Evolutionary conservation across 2,113 vertebrate genomes (phyloP).

Genomic region (Coturnix japonica): DNA sequence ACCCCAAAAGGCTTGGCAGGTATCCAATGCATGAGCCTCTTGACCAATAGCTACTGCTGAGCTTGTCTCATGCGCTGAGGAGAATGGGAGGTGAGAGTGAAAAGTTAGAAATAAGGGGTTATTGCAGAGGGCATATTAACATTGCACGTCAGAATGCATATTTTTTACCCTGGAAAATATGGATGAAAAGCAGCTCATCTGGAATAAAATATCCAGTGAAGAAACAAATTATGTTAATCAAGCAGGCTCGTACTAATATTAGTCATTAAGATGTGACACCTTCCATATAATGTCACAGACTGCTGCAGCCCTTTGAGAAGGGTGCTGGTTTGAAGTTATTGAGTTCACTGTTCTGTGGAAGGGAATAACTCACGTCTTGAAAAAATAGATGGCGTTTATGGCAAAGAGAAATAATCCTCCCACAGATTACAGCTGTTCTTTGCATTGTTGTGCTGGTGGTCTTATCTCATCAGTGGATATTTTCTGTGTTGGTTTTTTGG

Average conservation of each 20-base stretch:
- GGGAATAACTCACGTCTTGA: neutral
- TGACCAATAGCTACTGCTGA: slow-evolving; percentile 55
- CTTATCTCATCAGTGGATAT: slow-evolving; percentile 41
- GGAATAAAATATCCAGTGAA: slow-evolving; percentile 43
- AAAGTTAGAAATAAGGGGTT: slow-evolving; percentile 27
- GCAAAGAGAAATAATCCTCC: slow-evolving; percentile 39
- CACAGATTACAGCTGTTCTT: slow-evolving; percentile 53
- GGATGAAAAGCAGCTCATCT: slow-evolving; percentile 46
- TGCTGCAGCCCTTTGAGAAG: slow-evolving; percentile 3
- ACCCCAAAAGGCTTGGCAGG: slow-evolving; percentile 44
- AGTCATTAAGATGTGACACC: slow-evolving; percentile 53
- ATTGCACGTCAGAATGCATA: slow-evolving; percentile 25
- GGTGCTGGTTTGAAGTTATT: neutral
- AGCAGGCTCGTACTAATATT: slow-evolving; percentile 10
- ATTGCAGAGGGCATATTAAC: slow-evolving; percentile 26
- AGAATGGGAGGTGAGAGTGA: slow-evolving; percentile 14
- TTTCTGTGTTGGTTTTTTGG: neutral
- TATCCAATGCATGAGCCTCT: neutral
- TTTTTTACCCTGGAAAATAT: neutral
- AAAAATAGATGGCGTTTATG: slow-evolving; percentile 33
- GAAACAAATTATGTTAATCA: slow-evolving; percentile 65
- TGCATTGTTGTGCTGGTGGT: slow-evolving; percentile 38
- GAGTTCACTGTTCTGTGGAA: neutral
- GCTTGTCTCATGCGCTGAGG: slow-evolving; percentile 16
- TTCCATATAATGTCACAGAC: slow-evolving; percentile 21